phyloP scores from a whole-genome alignment of 2,113 vertebrate genomes.

The Hipposideros armiger region DNA sequence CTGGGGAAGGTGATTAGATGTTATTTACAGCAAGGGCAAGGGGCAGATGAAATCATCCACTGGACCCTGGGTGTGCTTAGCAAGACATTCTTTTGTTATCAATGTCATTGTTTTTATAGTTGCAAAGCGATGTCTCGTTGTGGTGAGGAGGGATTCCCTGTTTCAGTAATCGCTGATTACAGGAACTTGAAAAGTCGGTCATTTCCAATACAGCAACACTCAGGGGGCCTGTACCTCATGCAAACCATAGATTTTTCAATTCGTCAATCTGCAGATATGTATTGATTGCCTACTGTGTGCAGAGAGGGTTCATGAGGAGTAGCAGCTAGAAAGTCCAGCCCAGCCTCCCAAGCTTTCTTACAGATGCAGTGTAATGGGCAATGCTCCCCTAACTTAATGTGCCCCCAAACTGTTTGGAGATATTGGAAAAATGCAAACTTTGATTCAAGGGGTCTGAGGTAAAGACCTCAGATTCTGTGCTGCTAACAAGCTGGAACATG shows the following conservation, averaged over 20 bases:
- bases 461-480: background rate
- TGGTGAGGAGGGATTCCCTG: constrained; percentile 62
- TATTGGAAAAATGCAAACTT: background rate
- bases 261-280: constrained; percentile 47
- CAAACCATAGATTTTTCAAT: constrained; percentile 89
- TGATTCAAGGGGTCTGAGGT: background rate
- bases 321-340: background rate
- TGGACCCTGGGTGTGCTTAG: background rate
- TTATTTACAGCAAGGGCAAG: constrained; percentile 91
- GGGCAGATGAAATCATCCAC: constrained; percentile 74
- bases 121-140: constrained; percentile 63
- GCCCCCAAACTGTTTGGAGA: background rate
- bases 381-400: background rate
- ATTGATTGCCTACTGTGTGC: constrained; percentile 64
- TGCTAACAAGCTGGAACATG: background rate
- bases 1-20: constrained; percentile 89
- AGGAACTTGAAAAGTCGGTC: constrained; percentile 87
- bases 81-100: constrained; percentile 6
- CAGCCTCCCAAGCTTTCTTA: background rate
- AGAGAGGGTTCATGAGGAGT: constrained; percentile 1
- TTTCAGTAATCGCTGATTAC: constrained; percentile 88
- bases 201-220: constrained; percentile 85
- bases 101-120: background rate
- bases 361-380: no score
- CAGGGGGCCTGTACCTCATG: constrained; percentile 93